These are phyloP conservation scores for Anthonomus grandis DNA, from an alignment of 1,140 invertebrate genomes.

Conservation along the genomic window DNA sequence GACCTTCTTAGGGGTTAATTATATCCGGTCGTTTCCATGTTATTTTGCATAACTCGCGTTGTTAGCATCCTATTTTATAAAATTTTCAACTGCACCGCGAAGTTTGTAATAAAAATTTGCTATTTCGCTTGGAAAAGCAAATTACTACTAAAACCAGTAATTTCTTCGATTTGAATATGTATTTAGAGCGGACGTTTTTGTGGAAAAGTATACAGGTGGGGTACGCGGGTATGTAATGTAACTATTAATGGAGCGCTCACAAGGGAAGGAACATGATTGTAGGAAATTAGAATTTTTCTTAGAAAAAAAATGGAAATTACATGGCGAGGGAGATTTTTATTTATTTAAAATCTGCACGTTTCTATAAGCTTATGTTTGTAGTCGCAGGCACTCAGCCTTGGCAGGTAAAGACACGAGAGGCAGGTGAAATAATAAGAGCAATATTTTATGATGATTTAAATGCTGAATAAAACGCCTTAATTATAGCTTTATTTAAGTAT, in stretches of 20 bases:
- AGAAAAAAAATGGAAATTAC: too few relatives aligned
- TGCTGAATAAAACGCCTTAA: too few relatives aligned
- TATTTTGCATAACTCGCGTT: slow-evolving; percentile 9
- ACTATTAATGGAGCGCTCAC: neutral
- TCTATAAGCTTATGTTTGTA: too few relatives aligned
- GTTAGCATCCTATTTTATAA: slow-evolving; percentile 11
- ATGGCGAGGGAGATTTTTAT: too few relatives aligned
- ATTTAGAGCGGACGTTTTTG: neutral
- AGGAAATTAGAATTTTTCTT: neutral
- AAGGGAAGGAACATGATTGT: neutral
- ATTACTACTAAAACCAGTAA: slow-evolving; percentile 13
- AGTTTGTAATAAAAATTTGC: slow-evolving; percentile 19
- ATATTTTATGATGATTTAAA: too few relatives aligned
- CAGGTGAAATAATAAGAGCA: too few relatives aligned
- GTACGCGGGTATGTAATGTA: neutral
- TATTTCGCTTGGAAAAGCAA: slow-evolving; percentile 9
- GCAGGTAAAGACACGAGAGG: too few relatives aligned
- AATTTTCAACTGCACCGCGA: slow-evolving; percentile 7
- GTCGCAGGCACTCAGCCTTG: too few relatives aligned
- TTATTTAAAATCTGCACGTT: too few relatives aligned
- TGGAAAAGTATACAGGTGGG: slow-evolving; percentile 3
- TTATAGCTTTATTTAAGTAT: too few relatives aligned
- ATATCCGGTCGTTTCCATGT: slow-evolving; percentile 8
- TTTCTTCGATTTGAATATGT: slow-evolving; percentile 13
- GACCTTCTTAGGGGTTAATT: slow-evolving; percentile 23